phyloP scores from a whole-genome alignment of 2,113 vertebrate genomes.

The Anseranas semipalmata region DNA sequence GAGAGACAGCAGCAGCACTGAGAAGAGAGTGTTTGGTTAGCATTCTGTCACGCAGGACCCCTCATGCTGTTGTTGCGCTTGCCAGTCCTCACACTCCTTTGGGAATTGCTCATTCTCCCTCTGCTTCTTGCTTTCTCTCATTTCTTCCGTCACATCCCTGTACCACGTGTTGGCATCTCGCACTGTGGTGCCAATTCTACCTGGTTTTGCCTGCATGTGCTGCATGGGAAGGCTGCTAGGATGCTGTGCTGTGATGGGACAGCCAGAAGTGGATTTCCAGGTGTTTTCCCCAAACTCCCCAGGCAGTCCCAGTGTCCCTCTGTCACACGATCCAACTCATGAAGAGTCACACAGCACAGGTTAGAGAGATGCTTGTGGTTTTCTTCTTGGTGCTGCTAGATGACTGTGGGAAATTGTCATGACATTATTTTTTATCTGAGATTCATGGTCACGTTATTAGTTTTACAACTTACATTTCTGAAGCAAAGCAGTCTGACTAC shows the following conservation, averaged over 20 bases:
- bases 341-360: background rate
- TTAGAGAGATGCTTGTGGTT: background rate
- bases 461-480: background rate
- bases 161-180: background rate
- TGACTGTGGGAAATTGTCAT: background rate
- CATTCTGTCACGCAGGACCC: background rate
- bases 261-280: background rate
- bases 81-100: accelerated
- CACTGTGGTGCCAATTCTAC: accelerated
- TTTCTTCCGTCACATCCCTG: background rate
- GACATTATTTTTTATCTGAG: background rate
- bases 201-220: accelerated
- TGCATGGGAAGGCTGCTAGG: accelerated
- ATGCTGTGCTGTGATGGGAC: background rate
- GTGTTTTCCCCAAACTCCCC: background rate
- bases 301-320: background rate
- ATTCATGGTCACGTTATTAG: background rate
- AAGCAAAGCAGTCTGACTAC: background rate
- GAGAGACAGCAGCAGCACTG: accelerated
- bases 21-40: background rate
- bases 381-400: background rate
- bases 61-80: accelerated
- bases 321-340: background rate
- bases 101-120: background rate
- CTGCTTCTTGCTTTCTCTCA: background rate